Base-by-base conservation (phyloP, 2,797 vertebrate species). In the Muscicapa striata region DNA sequence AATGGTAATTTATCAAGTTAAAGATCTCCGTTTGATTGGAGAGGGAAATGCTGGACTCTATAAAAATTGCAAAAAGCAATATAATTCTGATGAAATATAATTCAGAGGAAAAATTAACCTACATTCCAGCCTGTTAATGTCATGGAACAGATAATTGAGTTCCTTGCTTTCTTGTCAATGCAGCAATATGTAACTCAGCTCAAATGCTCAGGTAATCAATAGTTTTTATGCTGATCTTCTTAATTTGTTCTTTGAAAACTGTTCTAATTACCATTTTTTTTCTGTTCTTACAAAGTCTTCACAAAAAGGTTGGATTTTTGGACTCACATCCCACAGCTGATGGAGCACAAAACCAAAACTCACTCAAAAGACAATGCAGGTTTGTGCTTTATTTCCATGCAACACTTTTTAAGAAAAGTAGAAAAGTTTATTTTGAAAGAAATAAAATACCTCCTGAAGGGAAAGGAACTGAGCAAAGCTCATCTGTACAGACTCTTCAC, bases 71-170 rank as follows among this genome's bases (percentile, higher is more conserved):
- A 38, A 68, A 36, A 24, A 77, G 62, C 49, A 63, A 83, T 77
- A 55, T 36, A 67, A 32, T 80, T 89, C 45, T 59, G 89, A 80
- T 84, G 75, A 84, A 93, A 93, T 57, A 67, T 1, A 90, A 52
- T 76, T 85, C 86, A 87, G 48, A 83, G 82, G 79, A 68, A 85
- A 91, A 80, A 87, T 68, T n/a, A 68, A 26, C 22, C 17, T 81
- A 11, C 72, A 68, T 91, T 87, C 38, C 61, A 81, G 69, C 27
- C 64, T 64, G 34, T 49, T 83, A 49, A 63, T 89, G 76, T 70
- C 69, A 68, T 27, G 69, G 64, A 87, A 87, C 41, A 91, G 68
- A 54, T 85, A 92, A 89, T 8, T 87, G 61, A 91, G 69, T 95
- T 93, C 51, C 17, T 80, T 32, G 41, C 46, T 76, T 89, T 82